Base-by-base conservation (phyloP, 1,140 invertebrate genomes). In the Polyergus mexicanus region DNA sequence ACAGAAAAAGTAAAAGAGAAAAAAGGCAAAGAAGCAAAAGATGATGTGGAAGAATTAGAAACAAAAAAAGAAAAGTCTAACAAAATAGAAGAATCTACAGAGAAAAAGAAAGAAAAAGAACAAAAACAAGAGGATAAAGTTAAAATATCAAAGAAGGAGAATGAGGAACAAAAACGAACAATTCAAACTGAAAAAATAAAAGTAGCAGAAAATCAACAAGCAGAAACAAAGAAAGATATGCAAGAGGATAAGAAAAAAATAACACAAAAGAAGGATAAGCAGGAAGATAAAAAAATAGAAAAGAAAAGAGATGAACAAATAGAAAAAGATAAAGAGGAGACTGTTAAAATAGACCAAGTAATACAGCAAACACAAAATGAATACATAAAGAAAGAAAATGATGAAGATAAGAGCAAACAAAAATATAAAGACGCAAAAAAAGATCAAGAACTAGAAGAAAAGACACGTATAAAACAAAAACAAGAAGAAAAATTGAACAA, bases 51-150 rank as follows among this genome's bases (percentile, higher is more conserved):
- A 16, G 84, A 88, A 62, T 32, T 78, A 3, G 76, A 69, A 38
- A 88, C 86, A 22, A 71, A 88, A 35, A 81, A 91, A 78, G 74
- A 71, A 25, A 83, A 86, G 63, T 60, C 76, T 81, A 66, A 81
- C 3, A 87, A 69, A 47, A 35, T 62, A 13, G 91, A 85, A 54
- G 69, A 88, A 74, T 19, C 56, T 4, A 16, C 71, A 25, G 84
- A 83, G 60, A 62, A 88, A 47, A 66, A 83, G 10, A 56, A 86
- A 69, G 63, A 81, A 76, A 84, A 89, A 11, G 22, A 77, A 5
- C 28, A 84, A 32, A 62, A 83, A 1, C 51, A 87, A 32, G 62
- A 86, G 0, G 60, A 91, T 63, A 32, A 25, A 25, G 5, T 38
- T 47, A 54, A 86, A 3, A 84, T 69, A 60, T 10, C 54, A 0